Percentiles rank a stretch among this genome's conserved stretches.
phyloP scores from a whole-genome alignment of 2,797 vertebrate genomes.

The Sebastiscus tertius region DNA sequence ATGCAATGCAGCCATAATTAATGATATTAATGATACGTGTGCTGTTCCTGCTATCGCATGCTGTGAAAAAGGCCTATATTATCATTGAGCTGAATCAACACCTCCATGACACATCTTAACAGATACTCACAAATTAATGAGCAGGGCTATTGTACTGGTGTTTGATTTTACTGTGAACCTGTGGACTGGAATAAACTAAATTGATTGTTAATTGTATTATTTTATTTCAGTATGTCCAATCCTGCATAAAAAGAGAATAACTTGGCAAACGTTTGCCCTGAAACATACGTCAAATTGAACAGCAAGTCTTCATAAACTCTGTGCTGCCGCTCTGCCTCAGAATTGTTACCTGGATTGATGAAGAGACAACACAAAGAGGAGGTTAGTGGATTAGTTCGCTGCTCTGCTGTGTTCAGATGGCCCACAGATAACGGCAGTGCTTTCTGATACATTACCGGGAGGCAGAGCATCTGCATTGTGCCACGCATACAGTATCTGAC shows the following conservation, averaged over 20 bases:
- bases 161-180: background rate
- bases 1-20: conserved; percentile 35
- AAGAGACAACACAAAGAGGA: conserved; percentile 13
- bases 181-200: background rate
- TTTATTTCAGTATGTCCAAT: background rate
- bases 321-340: background rate
- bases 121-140: background rate
- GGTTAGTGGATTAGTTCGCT: background rate
- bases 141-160: background rate
- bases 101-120: background rate
- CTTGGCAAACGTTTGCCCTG: background rate
- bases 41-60: background rate
- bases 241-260: background rate
- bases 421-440: conserved; percentile 3
- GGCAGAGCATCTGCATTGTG: conserved; percentile 9
- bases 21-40: conserved; percentile 21
- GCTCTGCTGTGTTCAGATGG: conserved; percentile 3
- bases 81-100: conserved; percentile 22
- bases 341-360: background rate
- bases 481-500: background rate
- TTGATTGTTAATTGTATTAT: background rate
- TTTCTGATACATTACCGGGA: conserved; percentile 1
- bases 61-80: background rate
- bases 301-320: background rate
- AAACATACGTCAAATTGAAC: background rate